Evolutionary conservation across 2,888 invertebrate genomes (phyloP), one percentile per base, ranked within the genome.

Genomic region (Drosophila pseudotalamancana): DNA sequence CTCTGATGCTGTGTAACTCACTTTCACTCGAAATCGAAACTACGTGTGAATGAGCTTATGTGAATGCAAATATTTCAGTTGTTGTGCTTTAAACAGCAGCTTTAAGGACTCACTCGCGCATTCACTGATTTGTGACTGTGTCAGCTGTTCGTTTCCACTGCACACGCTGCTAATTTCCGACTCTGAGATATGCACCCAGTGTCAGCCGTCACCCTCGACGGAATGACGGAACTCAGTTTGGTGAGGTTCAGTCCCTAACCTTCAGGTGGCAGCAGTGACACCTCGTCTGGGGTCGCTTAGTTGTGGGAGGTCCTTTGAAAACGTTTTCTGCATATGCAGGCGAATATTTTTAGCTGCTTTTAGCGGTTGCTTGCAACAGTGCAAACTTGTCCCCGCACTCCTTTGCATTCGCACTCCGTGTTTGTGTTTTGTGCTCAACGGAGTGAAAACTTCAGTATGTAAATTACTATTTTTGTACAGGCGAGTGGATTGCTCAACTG

Each of bases 361-460:
- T 54, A 55, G 51, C 59, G 59, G 43, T 61, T 54, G 63, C 50
- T 61, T 54, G 63, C 50, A 60, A 51, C 49, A 59, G 35, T 55
- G 68, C 57, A 23, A 48, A 57, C 49, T 59, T 59, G 56, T 32
- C 48, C 14, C 55, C 14, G 42, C 56, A 35, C 32, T 51, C 43
- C 45, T 39, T 43, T 12, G 14, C 51, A 11, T 37, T 18, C 11
- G 14, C 51, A 11, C 34, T 18, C 11, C 48, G 23, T 73, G 71
- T 71, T 74, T 78, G 69, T 69, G 73, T 69, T 77, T 63, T 49
- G 43, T 79, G 75, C 40, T 78, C 76, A 75, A 40, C 82, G 82
- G 64, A 62, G 82, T 64, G 78, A 75, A 78, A 78, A 82, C 75
- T 72, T 72, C 62, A 72, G 82, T 79, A 79, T 79, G 82, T 60